Evolutionary conservation across 2,888 invertebrate genomes (phyloP), one percentile per base, ranked within the genome.

Genomic region (Rhagophthalmus giganteus): DNA sequence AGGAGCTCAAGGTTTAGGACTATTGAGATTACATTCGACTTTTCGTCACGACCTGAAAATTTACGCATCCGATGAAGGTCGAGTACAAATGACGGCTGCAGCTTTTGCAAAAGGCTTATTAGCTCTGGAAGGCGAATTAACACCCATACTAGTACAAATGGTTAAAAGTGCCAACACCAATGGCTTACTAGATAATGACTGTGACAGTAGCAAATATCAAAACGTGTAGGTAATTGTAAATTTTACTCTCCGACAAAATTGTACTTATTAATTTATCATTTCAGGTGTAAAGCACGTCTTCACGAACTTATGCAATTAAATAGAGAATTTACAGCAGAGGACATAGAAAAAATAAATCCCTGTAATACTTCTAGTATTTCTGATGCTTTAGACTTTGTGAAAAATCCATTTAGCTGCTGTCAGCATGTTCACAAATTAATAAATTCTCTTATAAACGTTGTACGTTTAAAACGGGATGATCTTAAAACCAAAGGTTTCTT

Each of bases 31-130:
- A 1, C 99, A 99, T 76, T 97, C 97, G 5, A 99, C 99, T 0
- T 99, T 95, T 77, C 87, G 99, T 0, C 98, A 99, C 74, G 99
- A 99, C 75, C 80, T 99, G 52, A 99, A 99, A 80, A 99, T 99
- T 64, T 99, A 99, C 76, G 98, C 99, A 1, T 97, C 97, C 0
- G 99, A 99, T 74, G 99, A 99, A 74, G 99, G 99, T 1, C 81
- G 99, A 46, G 99, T 99, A 1, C 99, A 99, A 77, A 99, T 99
- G 97, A 99, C 99, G 0, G 99, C 99, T 0, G 99, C 99, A 0
- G 99, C 99, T 1, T 99, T 99, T 76, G 96, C 99, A 1, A 99
- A 98, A 78, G 99, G 99, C 0, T 78, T 99, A 16, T 78, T 99
- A 5, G 99, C 99, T 0, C 73, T 99, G 38, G 99, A 99, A 74